These are phyloP conservation scores for Limnephilus marmoratus DNA, from an alignment of 2,888 invertebrate species.

Conservation along the genomic window DNA sequence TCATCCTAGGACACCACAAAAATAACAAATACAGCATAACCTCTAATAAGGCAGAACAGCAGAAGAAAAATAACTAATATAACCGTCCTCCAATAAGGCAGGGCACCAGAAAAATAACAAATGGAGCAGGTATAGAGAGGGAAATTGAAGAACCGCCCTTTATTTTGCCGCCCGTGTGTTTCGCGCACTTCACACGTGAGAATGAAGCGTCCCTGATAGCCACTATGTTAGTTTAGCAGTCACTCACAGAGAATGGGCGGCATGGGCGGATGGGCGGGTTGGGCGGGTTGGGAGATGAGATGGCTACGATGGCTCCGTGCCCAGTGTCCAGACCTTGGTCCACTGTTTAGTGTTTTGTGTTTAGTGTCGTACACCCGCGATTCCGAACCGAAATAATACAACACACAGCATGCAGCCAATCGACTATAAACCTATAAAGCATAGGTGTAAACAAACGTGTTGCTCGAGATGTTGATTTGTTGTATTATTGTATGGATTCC, in stretches of 20 bases:
- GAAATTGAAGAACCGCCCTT: neutral
- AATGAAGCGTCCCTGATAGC: neutral
- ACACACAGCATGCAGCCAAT: neutral
- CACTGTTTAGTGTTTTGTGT: slow-evolving; percentile 6
- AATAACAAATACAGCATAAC: too few relatives aligned
- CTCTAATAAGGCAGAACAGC: too few relatives aligned
- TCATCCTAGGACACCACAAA: too few relatives aligned
- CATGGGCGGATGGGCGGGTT: neutral
- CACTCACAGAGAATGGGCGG: neutral
- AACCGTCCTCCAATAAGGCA: too few relatives aligned
- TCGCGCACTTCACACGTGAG: neutral
- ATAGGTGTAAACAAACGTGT: neutral
- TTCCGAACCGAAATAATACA: slow-evolving; percentile 11
- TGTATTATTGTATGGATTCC: too few relatives aligned
- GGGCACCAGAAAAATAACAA: too few relatives aligned
- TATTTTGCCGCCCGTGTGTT: neutral
- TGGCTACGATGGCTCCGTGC: slow-evolving; percentile 8
- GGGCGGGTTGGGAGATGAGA: neutral
- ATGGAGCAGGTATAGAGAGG: neutral
- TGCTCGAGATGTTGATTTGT: neutral
- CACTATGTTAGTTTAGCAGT: neutral
- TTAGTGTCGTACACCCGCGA: slow-evolving; percentile 12
- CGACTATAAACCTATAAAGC: neutral
- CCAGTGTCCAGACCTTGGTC: slow-evolving; percentile 31
- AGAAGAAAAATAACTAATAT: too few relatives aligned